These are phyloP conservation scores for Neomorphus geoffroyi DNA, from an alignment of 2,797 vertebrate species.

Conservation along the genomic window DNA sequence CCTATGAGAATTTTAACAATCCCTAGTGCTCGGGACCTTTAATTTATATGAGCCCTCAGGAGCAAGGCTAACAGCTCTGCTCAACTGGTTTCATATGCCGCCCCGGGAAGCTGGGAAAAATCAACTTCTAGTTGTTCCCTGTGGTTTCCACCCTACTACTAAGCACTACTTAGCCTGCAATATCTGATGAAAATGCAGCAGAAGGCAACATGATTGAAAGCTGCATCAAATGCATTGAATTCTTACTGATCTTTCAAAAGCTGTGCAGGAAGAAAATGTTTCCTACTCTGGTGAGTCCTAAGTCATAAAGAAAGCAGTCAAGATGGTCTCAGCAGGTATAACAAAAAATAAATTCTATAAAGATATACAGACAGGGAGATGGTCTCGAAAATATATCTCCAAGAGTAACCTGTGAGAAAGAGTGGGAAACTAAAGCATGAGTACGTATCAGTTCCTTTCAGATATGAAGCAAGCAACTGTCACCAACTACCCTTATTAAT, in stretches of 20 bases:
- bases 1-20: conserved; percentile 71
- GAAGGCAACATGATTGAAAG: not conserved
- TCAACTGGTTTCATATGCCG: not conserved
- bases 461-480: not conserved
- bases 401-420: not conserved
- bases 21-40: conserved; percentile 38
- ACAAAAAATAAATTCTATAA: not conserved
- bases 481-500: not conserved
- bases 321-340: not conserved
- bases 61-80: conserved; percentile 44
- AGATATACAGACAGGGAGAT: not conserved
- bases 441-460: not conserved
- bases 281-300: not conserved
- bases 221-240: not conserved
- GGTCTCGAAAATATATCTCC: not conserved
- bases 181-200: not conserved
- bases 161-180: not conserved
- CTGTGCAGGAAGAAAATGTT: not conserved
- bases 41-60: conserved; percentile 50
- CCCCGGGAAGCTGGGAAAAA: not conserved
- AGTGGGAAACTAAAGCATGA: not conserved
- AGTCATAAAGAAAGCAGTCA: not conserved
- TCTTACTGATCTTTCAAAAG: not conserved
- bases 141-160: not conserved
- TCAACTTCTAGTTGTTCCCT: conserved; percentile 6